These are phyloP conservation scores for Crematogaster levior DNA, from an alignment of 2,888 invertebrate species.

Conservation along the genomic window DNA sequence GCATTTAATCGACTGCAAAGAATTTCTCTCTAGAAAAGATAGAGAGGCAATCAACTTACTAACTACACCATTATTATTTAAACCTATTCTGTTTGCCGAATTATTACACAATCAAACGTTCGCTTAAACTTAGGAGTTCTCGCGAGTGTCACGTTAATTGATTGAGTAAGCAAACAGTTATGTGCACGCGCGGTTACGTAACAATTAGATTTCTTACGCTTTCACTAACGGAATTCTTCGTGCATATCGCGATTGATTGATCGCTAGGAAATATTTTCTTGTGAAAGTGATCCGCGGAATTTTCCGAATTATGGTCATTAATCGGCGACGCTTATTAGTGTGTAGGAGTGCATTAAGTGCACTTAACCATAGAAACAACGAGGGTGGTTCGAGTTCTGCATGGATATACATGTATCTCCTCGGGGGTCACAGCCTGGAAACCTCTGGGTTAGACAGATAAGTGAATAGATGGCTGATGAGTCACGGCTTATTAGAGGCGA, in stretches of 20 bases:
- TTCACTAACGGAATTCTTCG: slow-evolving; percentile 19
- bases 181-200: background rate
- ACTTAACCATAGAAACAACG: slow-evolving; percentile 47
- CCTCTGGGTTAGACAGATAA: slow-evolving; percentile 73
- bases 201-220: slow-evolving; percentile 25
- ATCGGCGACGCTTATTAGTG: slow-evolving; percentile 11
- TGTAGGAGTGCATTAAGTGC: slow-evolving; percentile 45
- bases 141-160: slow-evolving; percentile 19
- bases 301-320: slow-evolving; percentile 1
- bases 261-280: background rate
- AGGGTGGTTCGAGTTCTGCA: slow-evolving; percentile 63
- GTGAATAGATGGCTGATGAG: slow-evolving; percentile 71
- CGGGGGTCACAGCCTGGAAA: slow-evolving; percentile 70
- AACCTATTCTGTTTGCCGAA: background rate
- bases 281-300: background rate
- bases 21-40: background rate
- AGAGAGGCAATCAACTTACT: background rate
- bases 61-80: slow-evolving; percentile 13
- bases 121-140: slow-evolving; percentile 40
- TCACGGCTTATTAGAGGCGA: slow-evolving; percentile 69
- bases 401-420: slow-evolving; percentile 55
- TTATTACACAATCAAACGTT: slow-evolving; percentile 49
- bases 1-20: background rate
- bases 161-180: slow-evolving; percentile 21
- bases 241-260: slow-evolving; percentile 1